phyloP scores from a whole-genome alignment of 2,113 vertebrate species.

The Prunella himalayana region DNA sequence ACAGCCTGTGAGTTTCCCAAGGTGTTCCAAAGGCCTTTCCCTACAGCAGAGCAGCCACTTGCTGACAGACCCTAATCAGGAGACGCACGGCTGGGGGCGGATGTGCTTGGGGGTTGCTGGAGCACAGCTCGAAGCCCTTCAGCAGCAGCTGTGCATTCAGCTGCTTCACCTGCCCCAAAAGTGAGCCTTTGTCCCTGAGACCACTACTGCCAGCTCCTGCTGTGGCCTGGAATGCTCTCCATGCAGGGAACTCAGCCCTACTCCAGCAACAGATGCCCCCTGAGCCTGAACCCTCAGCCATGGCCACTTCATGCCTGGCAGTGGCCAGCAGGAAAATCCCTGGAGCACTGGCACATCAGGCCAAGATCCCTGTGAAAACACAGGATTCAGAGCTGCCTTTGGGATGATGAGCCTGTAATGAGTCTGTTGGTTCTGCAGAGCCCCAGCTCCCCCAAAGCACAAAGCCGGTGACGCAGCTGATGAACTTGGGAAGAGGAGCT shows the following conservation, averaged over 20 bases:
- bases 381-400: fast-evolving
- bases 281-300: fast-evolving
- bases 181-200: fast-evolving
- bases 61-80: not conserved
- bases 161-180: not conserved
- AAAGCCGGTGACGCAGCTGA: not conserved
- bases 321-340: not conserved
- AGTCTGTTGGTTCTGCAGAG: not conserved
- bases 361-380: not conserved
- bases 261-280: not conserved
- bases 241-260: fast-evolving
- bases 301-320: fast-evolving
- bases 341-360: fast-evolving
- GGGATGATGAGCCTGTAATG: not conserved
- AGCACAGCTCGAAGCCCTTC: not conserved
- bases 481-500: not conserved
- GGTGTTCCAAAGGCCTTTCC: not conserved
- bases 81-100: fast-evolving
- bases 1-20: not conserved
- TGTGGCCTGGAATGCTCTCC: fast-evolving
- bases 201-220: fast-evolving
- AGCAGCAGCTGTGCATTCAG: not conserved
- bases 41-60: not conserved
- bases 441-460: not conserved
- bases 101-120: not conserved